Conservation (phyloP, 2,113 vertebrate genomes). For the Mustelus asterias region DNA sequence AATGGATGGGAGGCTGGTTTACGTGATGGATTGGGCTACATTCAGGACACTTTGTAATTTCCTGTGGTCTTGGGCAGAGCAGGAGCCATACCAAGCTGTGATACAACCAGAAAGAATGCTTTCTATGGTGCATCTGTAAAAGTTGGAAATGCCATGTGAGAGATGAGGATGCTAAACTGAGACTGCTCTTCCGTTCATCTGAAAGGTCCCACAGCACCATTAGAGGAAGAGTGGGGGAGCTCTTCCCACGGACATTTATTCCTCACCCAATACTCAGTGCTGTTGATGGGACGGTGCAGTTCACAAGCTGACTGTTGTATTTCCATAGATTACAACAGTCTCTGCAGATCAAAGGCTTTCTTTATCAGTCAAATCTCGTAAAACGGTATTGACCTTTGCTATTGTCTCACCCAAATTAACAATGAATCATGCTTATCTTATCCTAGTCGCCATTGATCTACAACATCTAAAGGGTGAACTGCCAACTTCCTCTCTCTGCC, state of each 20-base stretch:
- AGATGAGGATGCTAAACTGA: neutral
- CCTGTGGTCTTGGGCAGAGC: no score
- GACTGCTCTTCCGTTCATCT: no score
- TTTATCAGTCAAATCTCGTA: neutral
- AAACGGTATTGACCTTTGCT: neutral
- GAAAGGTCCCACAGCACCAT: neutral
- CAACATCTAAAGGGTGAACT: neutral
- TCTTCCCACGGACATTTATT: neutral
- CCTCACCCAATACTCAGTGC: neutral
- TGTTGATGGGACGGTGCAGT: neutral
- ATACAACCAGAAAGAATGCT: no score
- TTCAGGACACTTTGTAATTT: no score
- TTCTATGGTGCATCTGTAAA: no score
- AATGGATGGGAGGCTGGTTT: no score
- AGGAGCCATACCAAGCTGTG: no score
- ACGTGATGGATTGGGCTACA: no score
- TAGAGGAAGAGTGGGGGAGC: neutral
- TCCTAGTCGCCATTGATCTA: neutral
- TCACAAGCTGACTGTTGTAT: neutral
- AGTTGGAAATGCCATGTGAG: no score
- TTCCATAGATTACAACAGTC: neutral
- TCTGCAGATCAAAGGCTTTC: neutral
- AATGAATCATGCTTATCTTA: neutral
- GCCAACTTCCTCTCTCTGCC: neutral
- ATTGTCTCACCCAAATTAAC: neutral